Base-by-base conservation (phyloP, 2,113 vertebrate species). In the Aleadryas rufinucha region DNA sequence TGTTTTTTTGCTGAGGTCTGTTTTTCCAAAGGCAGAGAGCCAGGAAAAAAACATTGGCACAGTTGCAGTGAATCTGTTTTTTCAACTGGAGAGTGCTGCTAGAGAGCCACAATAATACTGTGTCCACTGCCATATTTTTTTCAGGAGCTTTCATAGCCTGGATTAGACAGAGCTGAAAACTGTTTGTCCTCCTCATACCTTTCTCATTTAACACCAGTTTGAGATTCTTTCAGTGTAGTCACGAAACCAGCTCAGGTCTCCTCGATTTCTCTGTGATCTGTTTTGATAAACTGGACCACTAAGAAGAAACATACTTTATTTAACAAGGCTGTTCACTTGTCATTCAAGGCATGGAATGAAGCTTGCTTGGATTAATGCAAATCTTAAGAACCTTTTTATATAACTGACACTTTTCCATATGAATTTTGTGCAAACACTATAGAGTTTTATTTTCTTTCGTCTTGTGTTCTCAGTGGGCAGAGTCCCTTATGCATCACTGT, bases 1-100 rank as follows among this genome's bases (percentile, higher is more conserved):
- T 85, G 79, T 57, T 95, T 96, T 96, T 93, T 93, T 95, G 37
- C 88, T 77, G 66, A 88, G 47, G 7, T 80, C 31, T 95, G 28
- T 91, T 94, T 96, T 93, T 93, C 79, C 75, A 69, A 65, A 88
- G 79, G 63, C 85, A 93, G 37, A 76, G 28, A 50, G 75, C 22
- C 56, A 89, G 78, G 80, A 69, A 70, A 93, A 90, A 87, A 15
- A 4, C n/a, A 61, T 14, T 10, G 7, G 53, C 39, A 65, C 10
- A 50, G 57, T 41, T 22, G 3, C 71, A 94, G 30, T 2, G 1
- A 45, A 80, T 90, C 31, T 72, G 28, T 88, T 95, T 94, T 90
- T 90, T 78, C n/a, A 80, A 7, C 45, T 83, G 41, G 33, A 41
- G 31, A 53, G 28, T 52, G 30, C 28, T 4, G 3, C 24, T 63